These are phyloP conservation scores for Lottia scabra DNA, from an alignment of 2,888 invertebrate species.

Conservation along the genomic window DNA sequence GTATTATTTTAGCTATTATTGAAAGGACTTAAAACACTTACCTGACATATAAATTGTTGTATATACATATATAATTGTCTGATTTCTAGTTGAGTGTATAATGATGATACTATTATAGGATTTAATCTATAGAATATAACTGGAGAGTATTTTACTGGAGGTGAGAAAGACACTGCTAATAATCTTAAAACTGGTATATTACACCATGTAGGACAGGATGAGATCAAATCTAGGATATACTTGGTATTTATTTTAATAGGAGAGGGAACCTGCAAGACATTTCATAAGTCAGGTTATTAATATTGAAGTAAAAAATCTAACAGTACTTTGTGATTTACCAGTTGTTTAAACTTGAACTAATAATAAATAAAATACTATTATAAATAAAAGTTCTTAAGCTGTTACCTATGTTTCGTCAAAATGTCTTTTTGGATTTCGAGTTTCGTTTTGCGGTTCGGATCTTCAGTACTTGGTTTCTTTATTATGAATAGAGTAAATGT, in stretches of 20 bases:
- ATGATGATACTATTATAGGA: not conserved
- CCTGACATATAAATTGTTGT: conserved; percentile 1
- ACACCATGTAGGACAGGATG: not conserved
- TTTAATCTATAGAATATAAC: not conserved
- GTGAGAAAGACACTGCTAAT: not conserved
- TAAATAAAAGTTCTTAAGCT: too few species aligned
- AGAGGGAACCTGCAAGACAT: not conserved
- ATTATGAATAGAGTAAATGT: too few species aligned
- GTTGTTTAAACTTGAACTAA: too few species aligned
- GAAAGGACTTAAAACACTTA: not conserved
- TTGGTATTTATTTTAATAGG: not conserved
- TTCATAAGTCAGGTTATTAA: too few species aligned
- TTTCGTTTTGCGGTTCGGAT: too few species aligned
- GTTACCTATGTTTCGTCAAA: too few species aligned
- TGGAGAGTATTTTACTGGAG: not conserved
- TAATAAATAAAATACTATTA: too few species aligned
- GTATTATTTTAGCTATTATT: too few species aligned
- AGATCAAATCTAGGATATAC: not conserved
- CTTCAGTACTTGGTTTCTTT: too few species aligned
- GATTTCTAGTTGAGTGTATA: not conserved
- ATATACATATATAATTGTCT: not conserved
- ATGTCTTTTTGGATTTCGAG: too few species aligned
- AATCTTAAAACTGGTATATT: not conserved
- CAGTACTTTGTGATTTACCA: too few species aligned
- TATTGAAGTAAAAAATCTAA: too few species aligned